phyloP scores from a whole-genome alignment of 2,113 vertebrate species.

The Crypturellus undulatus region DNA sequence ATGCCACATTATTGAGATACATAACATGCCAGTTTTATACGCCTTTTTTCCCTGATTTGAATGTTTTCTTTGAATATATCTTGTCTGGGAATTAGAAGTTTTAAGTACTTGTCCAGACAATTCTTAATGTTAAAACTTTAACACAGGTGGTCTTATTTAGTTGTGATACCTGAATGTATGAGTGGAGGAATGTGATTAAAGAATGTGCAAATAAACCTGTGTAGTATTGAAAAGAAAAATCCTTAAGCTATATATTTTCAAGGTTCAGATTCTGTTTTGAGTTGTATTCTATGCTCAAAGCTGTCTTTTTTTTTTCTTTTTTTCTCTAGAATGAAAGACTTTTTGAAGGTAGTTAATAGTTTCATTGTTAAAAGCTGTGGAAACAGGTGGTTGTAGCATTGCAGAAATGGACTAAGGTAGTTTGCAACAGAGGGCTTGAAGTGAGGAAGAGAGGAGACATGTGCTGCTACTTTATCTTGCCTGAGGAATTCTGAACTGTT shows the following conservation, averaged over 20 bases:
- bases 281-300: background rate
- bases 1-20: background rate
- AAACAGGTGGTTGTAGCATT: slow-evolving; percentile 39
- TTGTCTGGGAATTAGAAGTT: background rate
- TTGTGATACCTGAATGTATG: background rate
- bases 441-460: background rate
- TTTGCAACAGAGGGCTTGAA: background rate
- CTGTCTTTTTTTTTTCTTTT: no score
- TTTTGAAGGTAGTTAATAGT: background rate
- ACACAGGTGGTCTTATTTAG: background rate
- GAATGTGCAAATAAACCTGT: background rate
- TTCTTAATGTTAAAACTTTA: background rate
- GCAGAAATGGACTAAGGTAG: slow-evolving; percentile 23
- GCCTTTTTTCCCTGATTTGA: background rate
- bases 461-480: slow-evolving; percentile 46
- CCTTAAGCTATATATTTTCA: background rate
- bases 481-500: slow-evolving; percentile 20
- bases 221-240: no score
- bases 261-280: background rate
- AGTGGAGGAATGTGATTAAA: background rate
- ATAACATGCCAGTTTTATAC: fast-evolving
- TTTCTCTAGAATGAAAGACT: background rate
- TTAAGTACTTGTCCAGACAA: background rate
- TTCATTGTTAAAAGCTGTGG: background rate
- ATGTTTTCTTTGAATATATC: background rate